Evolutionary conservation across 1,140 invertebrate species (phyloP), one percentile per base, ranked within the genome.

Genomic region (Heliconius himera): DNA sequence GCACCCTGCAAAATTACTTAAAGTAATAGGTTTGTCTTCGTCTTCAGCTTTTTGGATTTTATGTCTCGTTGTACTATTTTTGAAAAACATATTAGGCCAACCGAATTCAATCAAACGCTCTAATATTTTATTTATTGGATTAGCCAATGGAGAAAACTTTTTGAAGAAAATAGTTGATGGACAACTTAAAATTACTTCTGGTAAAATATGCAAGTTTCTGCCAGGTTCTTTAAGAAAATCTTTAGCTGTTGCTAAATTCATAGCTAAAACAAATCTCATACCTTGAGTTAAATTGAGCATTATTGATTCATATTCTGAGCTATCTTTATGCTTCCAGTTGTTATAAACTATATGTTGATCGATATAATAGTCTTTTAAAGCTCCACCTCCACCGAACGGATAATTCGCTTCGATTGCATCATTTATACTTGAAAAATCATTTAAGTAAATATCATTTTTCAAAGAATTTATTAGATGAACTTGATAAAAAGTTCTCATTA

Each of bases 401-500:
- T 92, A 94, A 2, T 87, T 82, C 8, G 82, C 85, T 71, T 78
- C 41, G 46, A 89, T 88, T 0, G 86, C 87, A 41, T 92, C 89
- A 60, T 93, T 85, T 74, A 94, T 84, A 51, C 73, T 87, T 13
- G 82, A 78, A 51, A 93, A 78, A 20, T 91, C 80, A 29, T 83
- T 20, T 74, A 78, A 81, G 70, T 90, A 90, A 49, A 87, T 82
- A 70, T 90, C 87, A 11, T 83, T 87, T 81, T 91, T 88, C 70
- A 94, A 81, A 20, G 84, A 85, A 74, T 83, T 86, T 78, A 94
- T 92, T 16, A 94, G 81, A 72, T 85, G 90, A 0, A 88, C 90
- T 82, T 92, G 91, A 73, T 94, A 94, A 60, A 90, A 85, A 6
- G 89, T 94, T 81, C 92, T 87, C 26, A 94, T 77, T 29, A 94